Conservation (phyloP, 2,113 vertebrate species). For the Motacilla alba region DNA sequence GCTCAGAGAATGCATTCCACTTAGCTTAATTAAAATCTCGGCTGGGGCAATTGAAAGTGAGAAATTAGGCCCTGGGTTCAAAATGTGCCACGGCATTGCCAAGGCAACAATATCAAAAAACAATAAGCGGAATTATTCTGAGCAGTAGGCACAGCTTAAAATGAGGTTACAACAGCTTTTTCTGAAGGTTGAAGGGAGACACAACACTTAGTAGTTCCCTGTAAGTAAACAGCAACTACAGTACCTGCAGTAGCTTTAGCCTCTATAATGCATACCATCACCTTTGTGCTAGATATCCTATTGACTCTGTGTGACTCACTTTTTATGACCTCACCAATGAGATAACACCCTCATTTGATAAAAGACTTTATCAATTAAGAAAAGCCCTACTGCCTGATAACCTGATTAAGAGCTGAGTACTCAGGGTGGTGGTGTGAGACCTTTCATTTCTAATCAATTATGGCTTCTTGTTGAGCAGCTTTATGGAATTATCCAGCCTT, state of each 20-base stretch:
- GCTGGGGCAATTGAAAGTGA: not conserved
- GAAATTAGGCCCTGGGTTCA: not conserved
- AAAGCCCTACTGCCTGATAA: constrained; percentile 48
- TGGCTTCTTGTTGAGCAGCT: constrained; percentile 15
- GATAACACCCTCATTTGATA: constrained; percentile 27
- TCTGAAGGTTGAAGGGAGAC: not conserved
- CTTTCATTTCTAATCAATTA: constrained; percentile 51
- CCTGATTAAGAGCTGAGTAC: constrained; percentile 51
- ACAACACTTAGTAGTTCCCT: not conserved
- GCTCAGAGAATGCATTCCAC: not conserved
- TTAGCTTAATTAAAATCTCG: not conserved
- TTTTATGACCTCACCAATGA: constrained; percentile 43
- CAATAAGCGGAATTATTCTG: not conserved
- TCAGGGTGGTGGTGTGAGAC: constrained; percentile 51
- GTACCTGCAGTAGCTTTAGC: not conserved
- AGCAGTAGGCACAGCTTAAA: not conserved
- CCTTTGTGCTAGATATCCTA: constrained; percentile 29
- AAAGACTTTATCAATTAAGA: constrained; percentile 28
- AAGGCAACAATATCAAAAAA: not conserved
- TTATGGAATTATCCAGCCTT: constrained; percentile 53
- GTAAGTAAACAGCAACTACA: not conserved
- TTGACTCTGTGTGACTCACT: constrained; percentile 54
- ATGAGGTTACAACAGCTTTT: not conserved
- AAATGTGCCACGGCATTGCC: not conserved
- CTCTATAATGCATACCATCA: not conserved